A percentile compares a stretch with the other conserved stretches of the same genome.
Evolutionary conservation across 2,888 invertebrate species (phyloP).

Genomic region (Drosophila tripunctata): DNA sequence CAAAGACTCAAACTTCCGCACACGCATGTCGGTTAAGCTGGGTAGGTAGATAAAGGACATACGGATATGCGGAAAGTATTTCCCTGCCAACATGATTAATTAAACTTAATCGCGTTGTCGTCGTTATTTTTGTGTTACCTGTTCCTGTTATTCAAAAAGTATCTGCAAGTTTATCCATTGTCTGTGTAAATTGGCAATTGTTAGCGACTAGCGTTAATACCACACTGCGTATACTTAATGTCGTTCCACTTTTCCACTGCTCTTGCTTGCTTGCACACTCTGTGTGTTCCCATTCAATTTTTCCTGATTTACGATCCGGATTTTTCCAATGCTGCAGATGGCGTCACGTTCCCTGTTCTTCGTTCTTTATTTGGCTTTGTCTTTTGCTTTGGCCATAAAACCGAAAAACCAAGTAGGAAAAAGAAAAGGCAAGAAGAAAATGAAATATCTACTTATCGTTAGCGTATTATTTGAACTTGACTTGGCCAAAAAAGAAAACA

Average conservation of each 20-base stretch:
- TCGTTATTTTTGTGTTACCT: conserved; percentile 10
- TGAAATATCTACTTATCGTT: conserved; percentile 32
- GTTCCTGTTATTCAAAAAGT: neutral
- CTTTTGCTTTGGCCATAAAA: conserved; percentile 24
- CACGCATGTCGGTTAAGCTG: neutral
- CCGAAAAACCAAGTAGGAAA: conserved; percentile 8
- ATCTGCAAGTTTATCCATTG: neutral
- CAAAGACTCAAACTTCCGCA: neutral
- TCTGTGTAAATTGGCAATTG: conserved; percentile 14
- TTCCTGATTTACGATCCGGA: conserved; percentile 39
- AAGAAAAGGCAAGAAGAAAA: conserved; percentile 8
- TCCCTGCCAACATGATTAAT: conserved; percentile 43
- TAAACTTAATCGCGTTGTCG: conserved; percentile 23
- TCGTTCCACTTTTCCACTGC: neutral
- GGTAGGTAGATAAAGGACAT: conserved; percentile 12
- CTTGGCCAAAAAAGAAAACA: conserved; percentile 9
- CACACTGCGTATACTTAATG: conserved; percentile 36
- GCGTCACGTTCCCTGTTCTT: conserved; percentile 34
- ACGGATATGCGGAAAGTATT: neutral
- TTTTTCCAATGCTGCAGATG: conserved; percentile 22
- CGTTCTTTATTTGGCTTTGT: conserved; percentile 1
- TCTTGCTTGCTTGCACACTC: neutral
- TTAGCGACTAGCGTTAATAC: neutral
- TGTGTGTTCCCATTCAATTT: conserved; percentile 13
- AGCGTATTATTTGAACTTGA: conserved; percentile 29